These are phyloP conservation scores for Mellilla xanthometata DNA, from an alignment of 2,888 invertebrate species.

Conservation along the genomic window DNA sequence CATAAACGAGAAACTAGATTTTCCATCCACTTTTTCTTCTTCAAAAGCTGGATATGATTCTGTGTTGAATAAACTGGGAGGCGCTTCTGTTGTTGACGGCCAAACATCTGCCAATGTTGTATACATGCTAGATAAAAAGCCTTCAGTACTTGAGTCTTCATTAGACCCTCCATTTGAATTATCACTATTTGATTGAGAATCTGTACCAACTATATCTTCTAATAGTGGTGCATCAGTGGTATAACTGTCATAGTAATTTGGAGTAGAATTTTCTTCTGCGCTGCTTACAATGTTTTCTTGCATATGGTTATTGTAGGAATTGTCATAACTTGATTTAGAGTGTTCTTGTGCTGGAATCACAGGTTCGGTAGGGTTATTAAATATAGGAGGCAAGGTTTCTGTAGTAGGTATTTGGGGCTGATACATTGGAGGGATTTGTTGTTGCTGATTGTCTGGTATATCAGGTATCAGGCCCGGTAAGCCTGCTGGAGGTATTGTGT, in stretches of 20 bases:
- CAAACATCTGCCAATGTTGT: slow-evolving; percentile 62
- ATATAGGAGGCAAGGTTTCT: slow-evolving; percentile 34
- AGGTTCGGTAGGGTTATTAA: slow-evolving; percentile 26
- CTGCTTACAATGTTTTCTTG: background rate
- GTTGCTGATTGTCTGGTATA: slow-evolving; percentile 5
- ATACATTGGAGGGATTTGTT: slow-evolving; percentile 21
- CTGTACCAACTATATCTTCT: slow-evolving; percentile 11
- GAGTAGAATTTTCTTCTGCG: slow-evolving; percentile 7
- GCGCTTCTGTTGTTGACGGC: slow-evolving; percentile 55
- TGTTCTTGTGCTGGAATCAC: background rate
- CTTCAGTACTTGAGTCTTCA: slow-evolving; percentile 37
- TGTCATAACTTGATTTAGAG: background rate
- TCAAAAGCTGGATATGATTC: slow-evolving; percentile 43
- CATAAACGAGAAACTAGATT: slow-evolving; percentile 60
- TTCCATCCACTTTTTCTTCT: slow-evolving; percentile 36
- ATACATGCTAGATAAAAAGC: slow-evolving; percentile 59
- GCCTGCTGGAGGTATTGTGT: too few species aligned
- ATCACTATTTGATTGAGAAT: slow-evolving; percentile 11
- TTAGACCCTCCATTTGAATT: slow-evolving; percentile 29
- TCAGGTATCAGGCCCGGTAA: too few species aligned
- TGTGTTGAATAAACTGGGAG: slow-evolving; percentile 53
- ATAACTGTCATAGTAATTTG: slow-evolving; percentile 8
- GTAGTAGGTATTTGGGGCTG: slow-evolving; percentile 23
- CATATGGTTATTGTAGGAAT: background rate
- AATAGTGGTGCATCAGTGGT: slow-evolving; percentile 27